These are phyloP conservation scores for Watsonalla cultraria DNA, from an alignment of 2,888 invertebrate genomes.

Conservation along the genomic window DNA sequence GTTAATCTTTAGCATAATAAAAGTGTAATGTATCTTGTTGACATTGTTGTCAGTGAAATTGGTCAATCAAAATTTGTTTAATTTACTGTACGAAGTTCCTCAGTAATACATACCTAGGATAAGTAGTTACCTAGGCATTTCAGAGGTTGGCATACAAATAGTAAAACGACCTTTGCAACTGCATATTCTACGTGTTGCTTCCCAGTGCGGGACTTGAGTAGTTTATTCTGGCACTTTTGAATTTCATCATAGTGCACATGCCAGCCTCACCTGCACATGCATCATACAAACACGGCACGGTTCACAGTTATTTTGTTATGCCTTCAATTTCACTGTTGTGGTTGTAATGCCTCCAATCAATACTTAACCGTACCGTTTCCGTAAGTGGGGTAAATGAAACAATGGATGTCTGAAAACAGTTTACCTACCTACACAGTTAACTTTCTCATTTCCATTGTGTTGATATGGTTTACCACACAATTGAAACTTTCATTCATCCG, in stretches of 20 bases:
- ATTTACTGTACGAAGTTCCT: too few species aligned
- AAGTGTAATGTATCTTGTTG: too few species aligned
- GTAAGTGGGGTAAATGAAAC: background rate
- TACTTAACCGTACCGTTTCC: background rate
- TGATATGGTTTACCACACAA: background rate
- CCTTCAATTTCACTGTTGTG: background rate
- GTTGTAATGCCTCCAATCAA: background rate
- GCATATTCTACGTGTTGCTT: background rate
- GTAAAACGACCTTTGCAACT: constrained; percentile 14
- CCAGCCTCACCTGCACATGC: background rate
- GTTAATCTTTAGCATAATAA: too few species aligned
- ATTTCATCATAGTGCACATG: background rate
- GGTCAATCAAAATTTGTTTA: too few species aligned
- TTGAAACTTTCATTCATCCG: background rate
- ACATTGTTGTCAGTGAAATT: too few species aligned
- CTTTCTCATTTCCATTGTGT: constrained; percentile 1
- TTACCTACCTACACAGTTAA: background rate
- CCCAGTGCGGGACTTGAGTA: background rate
- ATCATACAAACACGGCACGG: background rate
- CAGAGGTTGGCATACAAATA: constrained; percentile 10
- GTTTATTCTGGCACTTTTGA: background rate
- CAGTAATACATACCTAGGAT: background rate
- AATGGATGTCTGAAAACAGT: background rate
- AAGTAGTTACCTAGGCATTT: background rate
- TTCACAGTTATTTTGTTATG: background rate